Evolutionary conservation across 2,888 invertebrate genomes (phyloP), one percentile per base, ranked within the genome.

Genomic region (Eristalis arbustorum): DNA sequence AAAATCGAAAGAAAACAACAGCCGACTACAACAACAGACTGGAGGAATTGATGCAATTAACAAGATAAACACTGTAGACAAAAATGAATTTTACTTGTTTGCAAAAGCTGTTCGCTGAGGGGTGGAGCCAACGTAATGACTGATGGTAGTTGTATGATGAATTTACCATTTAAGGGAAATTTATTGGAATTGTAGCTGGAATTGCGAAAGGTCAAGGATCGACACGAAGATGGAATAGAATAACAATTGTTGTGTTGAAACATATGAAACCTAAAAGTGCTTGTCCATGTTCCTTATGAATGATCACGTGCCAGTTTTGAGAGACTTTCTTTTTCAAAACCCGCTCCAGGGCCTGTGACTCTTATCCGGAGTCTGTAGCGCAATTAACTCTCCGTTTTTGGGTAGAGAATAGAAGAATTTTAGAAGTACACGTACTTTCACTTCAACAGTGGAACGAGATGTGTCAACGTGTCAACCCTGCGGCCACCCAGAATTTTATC

Each of bases 1-100:
- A 68, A 22, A 62, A 14, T 6, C 2, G 0, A 11, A 64, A 13
- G 8, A 64, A 25, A 74, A 37, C 13, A 40, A 61, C 37, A 22
- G 49, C 5, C 23, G 28, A 34, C 31, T 37, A 57, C 28, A 42
- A 56, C 56, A 62, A 37, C 23, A 42, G 68, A 34, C 49, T 40
- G 25, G 8, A 23, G 62, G n/a, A n/a, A n/a, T 56, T 67, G 18
- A 22, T 37, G 67, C 67, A 79, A 72, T 79, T 72, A 73, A 73
- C 79, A 79, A 79, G 72, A 62, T 66, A 79, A 79, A 79, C 79
- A 72, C 42, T 66, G 59, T 13, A 42, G 13, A 22, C 72, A 13
- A 10, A 72, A 78, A 78, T 72, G 64, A 59, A 66, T n/a, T n/a
- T 56, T 6, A 56, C 14, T 56, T n/a, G 18, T 22, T 56, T 56